phyloP scores from a whole-genome alignment of 2,797 vertebrate species.

The Scleropages formosus region DNA sequence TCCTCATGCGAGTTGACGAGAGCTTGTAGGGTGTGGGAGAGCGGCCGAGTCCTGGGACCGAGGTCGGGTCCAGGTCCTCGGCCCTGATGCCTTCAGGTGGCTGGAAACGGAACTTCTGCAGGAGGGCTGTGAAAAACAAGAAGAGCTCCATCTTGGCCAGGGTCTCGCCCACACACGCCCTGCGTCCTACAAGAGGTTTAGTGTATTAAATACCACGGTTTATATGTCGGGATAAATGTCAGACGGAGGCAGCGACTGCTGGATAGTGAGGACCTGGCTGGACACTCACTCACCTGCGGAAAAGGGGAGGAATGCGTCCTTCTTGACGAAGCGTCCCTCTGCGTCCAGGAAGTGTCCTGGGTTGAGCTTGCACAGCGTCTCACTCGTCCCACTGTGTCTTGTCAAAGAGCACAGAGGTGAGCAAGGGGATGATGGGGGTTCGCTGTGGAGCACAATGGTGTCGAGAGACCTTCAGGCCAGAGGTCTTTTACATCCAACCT shows the following conservation, averaged over 20 bases:
- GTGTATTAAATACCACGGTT: no score
- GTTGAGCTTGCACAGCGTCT: slow-evolving; percentile 39
- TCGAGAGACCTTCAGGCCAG: background rate
- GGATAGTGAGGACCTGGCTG: background rate
- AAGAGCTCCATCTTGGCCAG: slow-evolving; percentile 36
- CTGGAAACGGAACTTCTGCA: slow-evolving; percentile 7
- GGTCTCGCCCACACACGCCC: slow-evolving; percentile 27
- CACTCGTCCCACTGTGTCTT: slow-evolving; percentile 37
- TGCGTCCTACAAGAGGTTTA: slow-evolving; percentile 13
- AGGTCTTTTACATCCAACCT: background rate
- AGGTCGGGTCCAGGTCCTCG: background rate
- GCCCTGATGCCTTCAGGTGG: background rate
- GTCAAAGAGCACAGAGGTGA: slow-evolving; percentile 37
- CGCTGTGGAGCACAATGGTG: slow-evolving; percentile 1
- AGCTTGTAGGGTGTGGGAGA: background rate
- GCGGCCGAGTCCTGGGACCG: background rate
- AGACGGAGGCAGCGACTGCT: background rate
- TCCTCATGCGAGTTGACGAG: background rate
- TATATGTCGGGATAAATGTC: no score
- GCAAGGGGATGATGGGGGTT: slow-evolving; percentile 30
- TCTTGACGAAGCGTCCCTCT: slow-evolving; percentile 34
- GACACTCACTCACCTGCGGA: slow-evolving; percentile 29
- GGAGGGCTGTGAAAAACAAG: slow-evolving; percentile 24
- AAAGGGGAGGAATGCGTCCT: slow-evolving; percentile 37
- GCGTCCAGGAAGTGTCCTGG: slow-evolving; percentile 37